Base-by-base conservation (phyloP, 2,888 invertebrate genomes). In the Lordiphosa fenestrarum region DNA sequence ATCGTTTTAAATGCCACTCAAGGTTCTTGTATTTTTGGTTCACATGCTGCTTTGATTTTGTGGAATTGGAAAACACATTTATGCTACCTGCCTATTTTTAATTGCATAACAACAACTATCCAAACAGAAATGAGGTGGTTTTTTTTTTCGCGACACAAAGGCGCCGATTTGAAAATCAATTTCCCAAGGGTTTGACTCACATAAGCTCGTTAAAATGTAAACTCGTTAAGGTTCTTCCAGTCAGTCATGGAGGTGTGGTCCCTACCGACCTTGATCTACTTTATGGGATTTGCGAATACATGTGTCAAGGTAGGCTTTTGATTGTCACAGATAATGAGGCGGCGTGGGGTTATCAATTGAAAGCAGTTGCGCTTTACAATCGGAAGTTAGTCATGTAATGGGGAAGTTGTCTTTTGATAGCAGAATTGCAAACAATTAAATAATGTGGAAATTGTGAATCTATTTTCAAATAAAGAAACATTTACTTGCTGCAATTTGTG, bases 41-140 rank as follows among this genome's bases (percentile, higher is more conserved):
- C 51, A 53, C 42, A 38, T 38, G 52, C 53, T 38, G 48, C 60
- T 57, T 60, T 63, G 53, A 70, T 65, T 69, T 52, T 49, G 30
- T 6, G 30, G 23, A 15, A 13, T 23, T 39, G 40, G n/a, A 25
- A 25, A 30, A 25, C 48, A 44, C 47, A 50, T 49, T 67, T 67
- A 71, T 74, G 69, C 38, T 59, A 36, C 42, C 21, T 38, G 49
- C 46, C 46, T 46, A 50, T 65, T 19, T 63, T 67, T 56, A 78
- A 73, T 74, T 78, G 60, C 60, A 61, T 76, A 75, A 69, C 53
- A 78, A 50, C 53, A 64, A 60, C 58, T 59, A 60, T 49, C 44
- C 50, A 54, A 51, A 62, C 40, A 49, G 35, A 49, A 52, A 63
- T 59, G 42, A 66, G 54, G 25, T 47, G 59, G 4, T 9, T 9